These are phyloP conservation scores for Neogale vison DNA, from an alignment of 2,113 vertebrate species.

Conservation along the genomic window DNA sequence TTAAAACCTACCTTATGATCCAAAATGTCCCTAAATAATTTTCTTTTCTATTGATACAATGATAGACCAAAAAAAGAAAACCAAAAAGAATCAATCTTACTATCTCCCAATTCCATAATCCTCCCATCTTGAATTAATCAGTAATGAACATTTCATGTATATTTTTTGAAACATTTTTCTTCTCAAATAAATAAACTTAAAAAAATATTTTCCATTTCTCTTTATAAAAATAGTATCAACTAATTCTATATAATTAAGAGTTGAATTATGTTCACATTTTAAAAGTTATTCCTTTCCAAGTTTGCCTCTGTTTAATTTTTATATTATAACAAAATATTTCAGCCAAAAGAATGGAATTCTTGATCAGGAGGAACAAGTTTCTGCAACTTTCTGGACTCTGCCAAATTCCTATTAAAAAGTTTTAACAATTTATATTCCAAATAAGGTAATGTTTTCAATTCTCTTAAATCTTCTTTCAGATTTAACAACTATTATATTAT, in stretches of 20 bases:
- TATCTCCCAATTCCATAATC: background rate
- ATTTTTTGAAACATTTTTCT: background rate
- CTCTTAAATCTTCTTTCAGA: background rate
- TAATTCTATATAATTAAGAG: background rate
- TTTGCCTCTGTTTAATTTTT: background rate
- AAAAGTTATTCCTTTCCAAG: background rate
- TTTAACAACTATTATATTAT: background rate
- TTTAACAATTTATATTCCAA: background rate
- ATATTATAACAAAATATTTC: background rate
- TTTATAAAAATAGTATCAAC: background rate
- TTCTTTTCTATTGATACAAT: background rate
- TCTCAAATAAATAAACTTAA: background rate
- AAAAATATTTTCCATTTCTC: background rate
- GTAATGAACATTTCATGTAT: background rate
- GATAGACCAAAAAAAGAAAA: background rate
- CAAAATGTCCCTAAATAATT: background rate
- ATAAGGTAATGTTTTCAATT: background rate
- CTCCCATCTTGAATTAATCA: background rate
- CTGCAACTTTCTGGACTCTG: background rate
- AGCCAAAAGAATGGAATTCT: background rate
- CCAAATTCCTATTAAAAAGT: background rate
- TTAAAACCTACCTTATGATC: background rate
- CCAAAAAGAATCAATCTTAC: background rate
- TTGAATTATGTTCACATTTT: background rate
- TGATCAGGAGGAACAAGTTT: background rate